phyloP scores from a whole-genome alignment of 2,113 vertebrate genomes.

The Naja naja region DNA sequence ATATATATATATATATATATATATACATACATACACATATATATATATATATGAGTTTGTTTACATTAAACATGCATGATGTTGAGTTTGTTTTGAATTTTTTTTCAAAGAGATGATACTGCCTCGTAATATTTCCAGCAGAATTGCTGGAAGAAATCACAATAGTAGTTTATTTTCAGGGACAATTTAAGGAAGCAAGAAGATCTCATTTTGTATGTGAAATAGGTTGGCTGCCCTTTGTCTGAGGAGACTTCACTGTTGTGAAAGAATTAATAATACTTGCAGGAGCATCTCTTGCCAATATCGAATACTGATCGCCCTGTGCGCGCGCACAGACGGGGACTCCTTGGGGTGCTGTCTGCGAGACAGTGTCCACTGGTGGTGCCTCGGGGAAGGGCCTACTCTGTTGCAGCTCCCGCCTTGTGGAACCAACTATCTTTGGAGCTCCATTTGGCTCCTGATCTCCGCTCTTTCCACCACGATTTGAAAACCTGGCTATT shows the following conservation, averaged over 20 bases:
- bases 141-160: conserved; percentile 27
- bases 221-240: conserved; percentile 42
- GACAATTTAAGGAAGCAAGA: conserved; percentile 42
- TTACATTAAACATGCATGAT: conserved; percentile 28
- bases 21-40: too few species aligned
- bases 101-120: not conserved
- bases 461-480: too few species aligned
- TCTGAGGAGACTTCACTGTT: conserved; percentile 41
- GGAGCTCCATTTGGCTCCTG: too few species aligned
- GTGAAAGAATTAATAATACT: conserved; percentile 49
- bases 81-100: conserved; percentile 14
- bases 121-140: conserved; percentile 25
- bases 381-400: too few species aligned
- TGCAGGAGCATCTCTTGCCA: too few species aligned
- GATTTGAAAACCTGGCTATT: too few species aligned
- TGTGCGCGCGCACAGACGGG: too few species aligned
- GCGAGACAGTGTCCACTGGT: too few species aligned
- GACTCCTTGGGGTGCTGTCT: too few species aligned
- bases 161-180: conserved; percentile 7
- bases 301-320: too few species aligned
- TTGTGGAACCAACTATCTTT: too few species aligned
- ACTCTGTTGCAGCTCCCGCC: too few species aligned
- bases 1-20: not conserved
- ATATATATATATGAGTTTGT: not conserved
- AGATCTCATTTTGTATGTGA: conserved; percentile 45